A percentile compares a stretch with the other conserved stretches of the same genome.
phyloP scores from a whole-genome alignment of 2,113 vertebrate genomes.

The Poeciliopsis retropinna region DNA sequence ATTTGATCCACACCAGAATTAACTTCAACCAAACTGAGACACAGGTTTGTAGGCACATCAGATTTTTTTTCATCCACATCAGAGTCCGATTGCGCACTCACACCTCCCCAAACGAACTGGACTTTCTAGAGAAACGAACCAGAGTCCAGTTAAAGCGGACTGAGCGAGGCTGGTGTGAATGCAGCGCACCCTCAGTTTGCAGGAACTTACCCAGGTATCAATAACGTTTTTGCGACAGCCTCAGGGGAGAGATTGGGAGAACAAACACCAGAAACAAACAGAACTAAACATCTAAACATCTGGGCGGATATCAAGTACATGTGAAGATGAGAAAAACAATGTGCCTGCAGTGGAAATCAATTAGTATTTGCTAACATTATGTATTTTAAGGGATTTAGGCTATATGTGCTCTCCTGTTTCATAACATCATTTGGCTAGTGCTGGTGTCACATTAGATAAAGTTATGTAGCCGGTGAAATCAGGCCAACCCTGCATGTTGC shows the following conservation, averaged over 20 bases:
- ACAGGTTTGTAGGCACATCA: too few species aligned
- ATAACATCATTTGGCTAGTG: slow-evolving; percentile 8
- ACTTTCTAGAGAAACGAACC: too few species aligned
- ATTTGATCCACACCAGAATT: too few species aligned
- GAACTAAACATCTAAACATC: background rate
- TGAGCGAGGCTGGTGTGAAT: too few species aligned
- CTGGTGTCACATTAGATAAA: slow-evolving; percentile 38
- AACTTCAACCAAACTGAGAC: too few species aligned
- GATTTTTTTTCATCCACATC: too few species aligned
- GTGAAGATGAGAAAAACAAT: background rate
- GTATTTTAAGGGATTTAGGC: background rate
- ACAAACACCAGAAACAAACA: background rate
- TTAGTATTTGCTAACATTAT: background rate
- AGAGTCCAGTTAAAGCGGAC: too few species aligned
- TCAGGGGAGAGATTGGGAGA: background rate
- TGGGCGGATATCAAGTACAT: background rate
- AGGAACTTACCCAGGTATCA: background rate
- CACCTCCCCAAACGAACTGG: too few species aligned
- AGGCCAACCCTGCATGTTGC: slow-evolving; percentile 21
- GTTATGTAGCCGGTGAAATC: slow-evolving; percentile 28
- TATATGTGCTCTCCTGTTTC: background rate
- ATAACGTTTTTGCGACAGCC: background rate
- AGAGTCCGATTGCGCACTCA: too few species aligned
- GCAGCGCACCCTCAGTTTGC: background rate
- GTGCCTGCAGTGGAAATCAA: background rate